phyloP scores from a whole-genome alignment of 2,888 invertebrate genomes.

The Xestia sexstrigata region DNA sequence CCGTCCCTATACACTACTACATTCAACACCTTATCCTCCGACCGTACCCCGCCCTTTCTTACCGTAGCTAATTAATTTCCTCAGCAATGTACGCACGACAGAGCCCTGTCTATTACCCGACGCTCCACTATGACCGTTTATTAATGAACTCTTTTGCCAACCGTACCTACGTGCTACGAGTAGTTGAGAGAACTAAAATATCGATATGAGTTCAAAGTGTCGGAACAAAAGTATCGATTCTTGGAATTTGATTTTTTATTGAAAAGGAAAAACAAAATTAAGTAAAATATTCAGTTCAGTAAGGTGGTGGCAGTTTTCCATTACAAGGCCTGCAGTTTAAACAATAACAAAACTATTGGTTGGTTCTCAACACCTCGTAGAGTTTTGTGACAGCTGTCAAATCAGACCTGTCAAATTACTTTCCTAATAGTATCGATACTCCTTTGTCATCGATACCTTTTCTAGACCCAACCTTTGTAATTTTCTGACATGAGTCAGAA shows the following conservation, averaged over 20 bases:
- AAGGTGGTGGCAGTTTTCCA: not conserved
- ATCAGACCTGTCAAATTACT: not conserved
- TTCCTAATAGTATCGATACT: not conserved
- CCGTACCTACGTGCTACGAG: conserved; percentile 44
- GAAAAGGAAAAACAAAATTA: not conserved
- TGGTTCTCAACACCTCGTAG: not conserved
- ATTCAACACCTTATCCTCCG: conserved; percentile 20
- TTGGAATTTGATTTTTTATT: too few relatives aligned
- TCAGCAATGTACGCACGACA: conserved; percentile 66
- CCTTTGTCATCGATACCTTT: conserved; percentile 6
- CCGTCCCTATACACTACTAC: not conserved
- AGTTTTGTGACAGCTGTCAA: not conserved
- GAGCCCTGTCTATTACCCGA: conserved; percentile 72
- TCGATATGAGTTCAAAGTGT: conserved; percentile 15
- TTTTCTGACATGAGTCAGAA: conserved; percentile 58
- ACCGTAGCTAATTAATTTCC: conserved; percentile 84
- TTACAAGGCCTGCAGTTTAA: not conserved
- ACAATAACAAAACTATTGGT: not conserved
- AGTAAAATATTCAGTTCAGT: not conserved
- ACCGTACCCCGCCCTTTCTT: conserved; percentile 60
- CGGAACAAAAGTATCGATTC: not conserved
- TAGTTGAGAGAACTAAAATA: conserved; percentile 2
- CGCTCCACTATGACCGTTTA: conserved; percentile 71
- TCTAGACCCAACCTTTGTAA: not conserved
- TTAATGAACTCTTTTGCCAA: conserved; percentile 74